These are phyloP conservation scores for Gasterosteus nipponicus DNA, from an alignment of 2,113 vertebrate species.

Conservation along the genomic window DNA sequence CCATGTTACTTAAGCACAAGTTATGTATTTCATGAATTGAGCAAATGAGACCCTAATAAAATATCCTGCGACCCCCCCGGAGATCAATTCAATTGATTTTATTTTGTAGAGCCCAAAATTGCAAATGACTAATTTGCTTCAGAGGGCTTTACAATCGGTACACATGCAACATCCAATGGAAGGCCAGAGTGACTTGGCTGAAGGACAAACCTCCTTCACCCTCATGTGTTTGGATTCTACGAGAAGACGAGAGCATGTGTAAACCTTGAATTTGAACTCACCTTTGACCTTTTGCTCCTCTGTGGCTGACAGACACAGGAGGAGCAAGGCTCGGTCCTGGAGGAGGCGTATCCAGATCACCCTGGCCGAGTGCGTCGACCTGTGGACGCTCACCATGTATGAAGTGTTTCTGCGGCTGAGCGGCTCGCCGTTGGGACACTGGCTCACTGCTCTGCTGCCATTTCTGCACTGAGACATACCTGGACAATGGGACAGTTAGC, in stretches of 20 bases:
- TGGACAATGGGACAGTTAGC: constrained; percentile 3
- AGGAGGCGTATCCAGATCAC: constrained; percentile 83
- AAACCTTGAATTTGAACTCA: neutral
- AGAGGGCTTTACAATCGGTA: no score
- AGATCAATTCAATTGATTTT: no score
- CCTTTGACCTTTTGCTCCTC: neutral
- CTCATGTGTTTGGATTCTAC: neutral
- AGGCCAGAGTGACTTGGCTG: neutral
- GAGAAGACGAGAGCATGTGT: neutral
- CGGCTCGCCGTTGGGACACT: constrained; percentile 77
- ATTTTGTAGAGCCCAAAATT: no score
- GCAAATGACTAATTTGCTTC: no score
- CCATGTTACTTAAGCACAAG: no score
- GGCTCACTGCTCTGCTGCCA: constrained; percentile 80
- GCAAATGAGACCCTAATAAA: no score
- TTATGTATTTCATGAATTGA: no score
- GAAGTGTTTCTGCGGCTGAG: constrained; percentile 86
- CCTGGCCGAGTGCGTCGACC: constrained; percentile 80
- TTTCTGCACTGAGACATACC: constrained; percentile 66
- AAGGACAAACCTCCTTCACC: neutral
- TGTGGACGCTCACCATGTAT: constrained; percentile 88
- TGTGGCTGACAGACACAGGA: constrained; percentile 83
- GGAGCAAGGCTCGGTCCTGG: constrained; percentile 80
- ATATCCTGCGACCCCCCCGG: no score
- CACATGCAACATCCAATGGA: no score